These are phyloP conservation scores for Halocaridina rubra DNA, from an alignment of 2,888 invertebrate species.

Conservation along the genomic window DNA sequence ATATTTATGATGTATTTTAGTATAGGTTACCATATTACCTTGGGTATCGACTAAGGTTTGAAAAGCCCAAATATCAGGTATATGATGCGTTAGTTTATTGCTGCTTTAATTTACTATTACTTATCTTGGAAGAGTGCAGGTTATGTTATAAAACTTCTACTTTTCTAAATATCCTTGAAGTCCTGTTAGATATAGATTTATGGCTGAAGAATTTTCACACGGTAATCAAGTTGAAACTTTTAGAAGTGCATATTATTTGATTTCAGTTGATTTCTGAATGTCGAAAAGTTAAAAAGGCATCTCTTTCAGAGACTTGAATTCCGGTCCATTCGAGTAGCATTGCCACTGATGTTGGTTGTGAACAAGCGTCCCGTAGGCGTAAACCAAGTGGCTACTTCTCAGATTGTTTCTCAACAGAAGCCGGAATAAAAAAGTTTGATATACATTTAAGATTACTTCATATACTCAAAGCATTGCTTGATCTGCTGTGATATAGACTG, in stretches of 20 bases:
- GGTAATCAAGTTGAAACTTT: neutral
- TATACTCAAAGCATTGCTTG: too few species aligned
- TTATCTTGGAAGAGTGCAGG: neutral
- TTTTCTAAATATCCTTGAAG: neutral
- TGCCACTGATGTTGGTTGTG: slow-evolving; percentile 63
- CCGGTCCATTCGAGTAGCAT: slow-evolving; percentile 56
- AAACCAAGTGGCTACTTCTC: slow-evolving; percentile 49
- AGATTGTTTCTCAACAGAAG: slow-evolving; percentile 60
- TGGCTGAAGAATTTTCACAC: neutral
- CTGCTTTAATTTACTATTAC: neutral
- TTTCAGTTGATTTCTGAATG: neutral
- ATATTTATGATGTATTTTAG: neutral
- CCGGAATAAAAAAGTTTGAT: slow-evolving; percentile 56
- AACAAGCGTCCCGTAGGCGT: slow-evolving; percentile 56
- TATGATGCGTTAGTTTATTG: neutral
- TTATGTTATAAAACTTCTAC: neutral
- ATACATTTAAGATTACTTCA: too few species aligned
- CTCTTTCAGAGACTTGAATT: slow-evolving; percentile 43
- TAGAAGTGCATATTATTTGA: neutral
- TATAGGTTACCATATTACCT: neutral
- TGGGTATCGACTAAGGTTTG: neutral
- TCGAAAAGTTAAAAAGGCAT: neutral
- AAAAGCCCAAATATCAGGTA: neutral
- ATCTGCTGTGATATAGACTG: too few species aligned
- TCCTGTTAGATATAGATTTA: neutral